Evolutionary conservation across 2,888 invertebrate species (phyloP).

Genomic region (Synergus japonicus): DNA sequence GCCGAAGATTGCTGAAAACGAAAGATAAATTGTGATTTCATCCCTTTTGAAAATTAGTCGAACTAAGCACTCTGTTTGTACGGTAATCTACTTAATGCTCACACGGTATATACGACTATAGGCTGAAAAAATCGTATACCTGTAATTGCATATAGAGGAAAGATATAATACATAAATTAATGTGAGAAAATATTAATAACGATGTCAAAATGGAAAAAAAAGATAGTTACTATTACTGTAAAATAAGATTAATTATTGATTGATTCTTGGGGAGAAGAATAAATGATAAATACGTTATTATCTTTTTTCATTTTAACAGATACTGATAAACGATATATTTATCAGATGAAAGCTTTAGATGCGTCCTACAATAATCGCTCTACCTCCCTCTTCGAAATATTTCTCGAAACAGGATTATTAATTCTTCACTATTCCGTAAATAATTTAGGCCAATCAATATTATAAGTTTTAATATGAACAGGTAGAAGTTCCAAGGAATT

Average conservation of each 20-base stretch:
- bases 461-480: no score
- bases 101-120: conserved; percentile 58
- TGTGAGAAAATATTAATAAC: conserved; percentile 71
- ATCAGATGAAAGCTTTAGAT: no score
- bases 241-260: conserved; percentile 74
- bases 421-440: no score
- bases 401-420: no score
- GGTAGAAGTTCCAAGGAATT: no score
- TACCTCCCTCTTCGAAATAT: no score
- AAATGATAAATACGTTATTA: conserved; percentile 50
- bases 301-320: no score
- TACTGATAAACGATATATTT: no score
- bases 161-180: conserved; percentile 71
- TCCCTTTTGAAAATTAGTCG: conserved; percentile 56
- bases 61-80: conserved; percentile 70
- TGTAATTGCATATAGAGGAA: conserved; percentile 69
- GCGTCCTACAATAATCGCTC: no score
- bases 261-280: conserved; percentile 58
- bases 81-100: conserved; percentile 73
- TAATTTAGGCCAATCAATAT: no score
- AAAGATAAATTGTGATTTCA: conserved; percentile 51
- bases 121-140: conserved; percentile 65
- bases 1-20: conserved; percentile 52
- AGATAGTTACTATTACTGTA: conserved; percentile 75
- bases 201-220: conserved; percentile 67